Base-by-base conservation (phyloP, 1,140 invertebrate genomes). In the Drosophila neocordata region DNA sequence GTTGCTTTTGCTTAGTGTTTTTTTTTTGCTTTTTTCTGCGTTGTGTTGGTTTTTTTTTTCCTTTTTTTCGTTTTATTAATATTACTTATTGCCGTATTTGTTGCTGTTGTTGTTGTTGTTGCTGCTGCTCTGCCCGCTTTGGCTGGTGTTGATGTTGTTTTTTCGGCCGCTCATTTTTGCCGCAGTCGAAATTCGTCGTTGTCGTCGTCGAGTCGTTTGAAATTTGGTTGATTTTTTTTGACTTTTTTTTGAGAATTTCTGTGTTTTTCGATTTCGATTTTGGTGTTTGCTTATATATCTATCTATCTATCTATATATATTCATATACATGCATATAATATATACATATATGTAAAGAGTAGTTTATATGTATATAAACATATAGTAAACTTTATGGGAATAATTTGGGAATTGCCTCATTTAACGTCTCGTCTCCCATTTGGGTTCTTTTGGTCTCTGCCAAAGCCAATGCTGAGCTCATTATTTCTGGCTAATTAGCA, bases 111-210 rank as follows among this genome's bases (percentile, higher is more conserved):
- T 31, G 27, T 56, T 58, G 61, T 44, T 15, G 31, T 27, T 31
- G 62, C 35, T 58, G 65, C 48, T 62, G 57, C 73, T 67, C 61
- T 68, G 69, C 37, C 72, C 76, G 41, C 41, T 20, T 48, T 48
- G 41, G 41, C 41, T 18, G 41, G 8, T 48, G 41, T 48, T 48
- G 41, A 1, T 48, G 15, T 48, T 48, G 7, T 69, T 80, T 85
- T 75, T 79, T 74, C 63, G 80, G 63, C 64, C 41, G 13, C 41
- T 76, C 69, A 69, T 79, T 88, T 88, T 88, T 79, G 83, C 83
- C 83, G 83, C 83, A 88, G 79, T 88, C 69, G 84, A 89, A 89
- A 79, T 74, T 88, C 62, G 76, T 79, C 83, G 83, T 82, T 65
- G 79, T 69, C 76, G 84, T 61, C 60, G 73, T 51, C 65, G 44